phyloP scores from a whole-genome alignment of 1,140 invertebrate species.

The Zeugodacus cucurbitae region DNA sequence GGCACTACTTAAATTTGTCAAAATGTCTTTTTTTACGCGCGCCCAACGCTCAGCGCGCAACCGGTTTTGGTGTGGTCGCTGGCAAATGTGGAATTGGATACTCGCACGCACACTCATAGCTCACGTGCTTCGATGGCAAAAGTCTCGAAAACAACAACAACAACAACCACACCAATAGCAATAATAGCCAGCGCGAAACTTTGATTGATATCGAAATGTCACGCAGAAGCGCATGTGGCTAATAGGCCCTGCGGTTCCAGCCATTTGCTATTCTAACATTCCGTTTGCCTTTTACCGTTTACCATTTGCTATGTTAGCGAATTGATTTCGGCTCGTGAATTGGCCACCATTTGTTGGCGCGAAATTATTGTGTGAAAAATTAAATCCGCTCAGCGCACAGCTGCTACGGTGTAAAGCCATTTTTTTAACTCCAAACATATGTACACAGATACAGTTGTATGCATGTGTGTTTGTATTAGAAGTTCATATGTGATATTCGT shows the following conservation, averaged over 20 bases:
- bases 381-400: background rate
- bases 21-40: slow-evolving; percentile 60
- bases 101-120: background rate
- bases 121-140: background rate
- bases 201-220: slow-evolving; percentile 65
- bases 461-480: background rate
- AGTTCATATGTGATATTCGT: slow-evolving; percentile 41
- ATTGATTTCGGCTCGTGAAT: slow-evolving; percentile 16
- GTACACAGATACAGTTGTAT: background rate
- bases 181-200: slow-evolving; percentile 54
- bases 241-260: slow-evolving; percentile 48
- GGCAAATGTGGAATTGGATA: slow-evolving; percentile 23
- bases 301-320: slow-evolving; percentile 1
- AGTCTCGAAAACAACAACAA: background rate
- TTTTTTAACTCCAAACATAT: background rate
- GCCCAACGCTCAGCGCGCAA: background rate
- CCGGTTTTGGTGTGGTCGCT: slow-evolving; percentile 22
- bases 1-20: slow-evolving; percentile 66
- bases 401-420: background rate
- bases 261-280: slow-evolving; percentile 20
- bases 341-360: background rate
- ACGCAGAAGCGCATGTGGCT: slow-evolving; percentile 66
- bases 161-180: background rate
- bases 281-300: background rate
- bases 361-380: slow-evolving; percentile 40